A percentile compares a stretch with the other conserved stretches of the same genome.
Evolutionary conservation across 2,888 invertebrate species (phyloP).

Genomic region (Chymomyza caudatula): DNA sequence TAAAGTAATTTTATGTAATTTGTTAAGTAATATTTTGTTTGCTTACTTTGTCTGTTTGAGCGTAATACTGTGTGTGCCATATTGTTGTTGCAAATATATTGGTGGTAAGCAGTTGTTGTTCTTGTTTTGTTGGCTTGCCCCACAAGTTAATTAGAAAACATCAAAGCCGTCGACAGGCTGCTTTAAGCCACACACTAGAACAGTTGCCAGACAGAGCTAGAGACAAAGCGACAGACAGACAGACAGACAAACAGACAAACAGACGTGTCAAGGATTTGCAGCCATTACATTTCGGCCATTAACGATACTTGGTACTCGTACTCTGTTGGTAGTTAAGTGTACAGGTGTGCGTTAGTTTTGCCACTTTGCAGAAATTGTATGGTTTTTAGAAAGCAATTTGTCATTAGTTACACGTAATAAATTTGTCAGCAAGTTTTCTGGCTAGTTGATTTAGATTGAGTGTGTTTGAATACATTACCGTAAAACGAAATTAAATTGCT

Average conservation of each 20-base stretch:
- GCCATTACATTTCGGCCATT: neutral
- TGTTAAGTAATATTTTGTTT: conserved; percentile 64
- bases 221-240: neutral
- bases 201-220: neutral
- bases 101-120: conserved; percentile 17
- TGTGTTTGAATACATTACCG: neutral
- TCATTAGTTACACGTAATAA: neutral
- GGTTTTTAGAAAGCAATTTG: neutral
- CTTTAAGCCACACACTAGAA: neutral
- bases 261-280: neutral
- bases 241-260: neutral
- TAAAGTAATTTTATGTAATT: conserved; percentile 72
- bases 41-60: conserved; percentile 48
- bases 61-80: conserved; percentile 44
- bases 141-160: conserved; percentile 54
- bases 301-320: too few relatives aligned
- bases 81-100: conserved; percentile 8
- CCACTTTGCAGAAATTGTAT: neutral
- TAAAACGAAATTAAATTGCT: neutral
- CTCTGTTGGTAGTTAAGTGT: neutral
- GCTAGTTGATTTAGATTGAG: neutral
- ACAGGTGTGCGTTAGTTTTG: neutral
- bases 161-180: conserved; percentile 34
- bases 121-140: conserved; percentile 11
- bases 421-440: neutral